These are phyloP conservation scores for Garrulus glandarius DNA, from an alignment of 2,797 vertebrate species.

Conservation along the genomic window DNA sequence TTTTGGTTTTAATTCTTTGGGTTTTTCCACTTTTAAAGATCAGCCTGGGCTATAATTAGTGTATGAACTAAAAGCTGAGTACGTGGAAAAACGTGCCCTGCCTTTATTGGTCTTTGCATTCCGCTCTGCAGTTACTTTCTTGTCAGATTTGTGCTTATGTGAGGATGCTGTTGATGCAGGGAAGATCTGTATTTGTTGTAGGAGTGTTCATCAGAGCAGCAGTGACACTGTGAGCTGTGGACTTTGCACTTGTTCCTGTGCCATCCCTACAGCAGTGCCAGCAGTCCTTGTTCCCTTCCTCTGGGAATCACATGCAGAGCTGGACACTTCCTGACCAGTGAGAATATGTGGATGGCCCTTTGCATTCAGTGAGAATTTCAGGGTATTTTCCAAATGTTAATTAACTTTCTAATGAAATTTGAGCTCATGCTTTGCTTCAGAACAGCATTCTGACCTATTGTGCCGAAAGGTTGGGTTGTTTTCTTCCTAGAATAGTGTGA, in stretches of 20 bases:
- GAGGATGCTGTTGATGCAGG: not conserved
- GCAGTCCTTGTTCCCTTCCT: not conserved
- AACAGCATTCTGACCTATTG: not conserved
- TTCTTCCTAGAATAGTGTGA: not conserved
- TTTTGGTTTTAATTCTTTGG: not conserved
- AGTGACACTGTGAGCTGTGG: rapidly evolving
- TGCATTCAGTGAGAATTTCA: not conserved
- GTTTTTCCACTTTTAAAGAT: not conserved
- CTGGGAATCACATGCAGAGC: not conserved
- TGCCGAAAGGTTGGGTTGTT: not conserved
- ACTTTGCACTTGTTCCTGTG: not conserved
- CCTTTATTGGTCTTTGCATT: not conserved
- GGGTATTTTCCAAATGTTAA: not conserved
- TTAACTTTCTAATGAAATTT: not conserved
- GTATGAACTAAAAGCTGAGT: not conserved
- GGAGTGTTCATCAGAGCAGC: not conserved
- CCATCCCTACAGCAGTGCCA: not conserved
- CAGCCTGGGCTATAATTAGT: not conserved
- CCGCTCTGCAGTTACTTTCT: not conserved
- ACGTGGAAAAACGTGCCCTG: not conserved
- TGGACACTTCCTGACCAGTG: not conserved
- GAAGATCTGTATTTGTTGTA: not conserved
- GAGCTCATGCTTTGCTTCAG: not conserved
- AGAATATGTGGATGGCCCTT: not conserved
- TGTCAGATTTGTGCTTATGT: not conserved